phyloP scores from a whole-genome alignment of 1,140 invertebrate genomes.

The Drosophila pectinifera region DNA sequence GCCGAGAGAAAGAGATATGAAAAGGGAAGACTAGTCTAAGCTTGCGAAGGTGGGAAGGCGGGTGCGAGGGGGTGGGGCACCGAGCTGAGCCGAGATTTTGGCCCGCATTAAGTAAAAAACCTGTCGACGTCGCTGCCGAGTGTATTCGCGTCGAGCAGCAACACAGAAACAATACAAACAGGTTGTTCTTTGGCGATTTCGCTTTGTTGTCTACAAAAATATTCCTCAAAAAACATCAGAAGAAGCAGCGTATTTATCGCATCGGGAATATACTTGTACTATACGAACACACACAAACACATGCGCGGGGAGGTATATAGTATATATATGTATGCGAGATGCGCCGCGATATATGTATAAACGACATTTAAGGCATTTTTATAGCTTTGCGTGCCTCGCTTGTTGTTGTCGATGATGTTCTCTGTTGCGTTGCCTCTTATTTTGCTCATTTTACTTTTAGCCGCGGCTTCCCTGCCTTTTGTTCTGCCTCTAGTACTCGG shows the following conservation, averaged over 20 bases:
- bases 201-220: conserved; percentile 77
- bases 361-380: conserved; percentile 79
- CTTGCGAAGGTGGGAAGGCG: conserved; percentile 29
- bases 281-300: conserved; percentile 6
- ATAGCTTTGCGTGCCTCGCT: conserved; percentile 67
- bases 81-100: conserved; percentile 68
- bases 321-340: conserved; percentile 21
- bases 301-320: background rate
- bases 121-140: conserved; percentile 58
- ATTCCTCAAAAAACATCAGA: conserved; percentile 51
- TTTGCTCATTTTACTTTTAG: conserved; percentile 64
- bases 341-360: conserved; percentile 38
- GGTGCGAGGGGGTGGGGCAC: background rate
- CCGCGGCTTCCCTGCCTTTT: conserved; percentile 41
- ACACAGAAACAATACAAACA: conserved; percentile 66
- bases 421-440: conserved; percentile 41
- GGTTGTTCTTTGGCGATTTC: conserved; percentile 69
- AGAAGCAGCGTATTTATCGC: conserved; percentile 58
- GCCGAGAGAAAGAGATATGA: conserved; percentile 22
- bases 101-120: conserved; percentile 72
- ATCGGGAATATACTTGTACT: conserved; percentile 50
- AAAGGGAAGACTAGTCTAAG: conserved; percentile 58
- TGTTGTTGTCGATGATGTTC: conserved; percentile 28
- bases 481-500: conserved; percentile 2
- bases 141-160: conserved; percentile 32